A percentile compares a stretch with the other conserved stretches of the same genome.
Conservation (phyloP, 2,797 vertebrate species). For the Lepilemur ruficaudatus region DNA sequence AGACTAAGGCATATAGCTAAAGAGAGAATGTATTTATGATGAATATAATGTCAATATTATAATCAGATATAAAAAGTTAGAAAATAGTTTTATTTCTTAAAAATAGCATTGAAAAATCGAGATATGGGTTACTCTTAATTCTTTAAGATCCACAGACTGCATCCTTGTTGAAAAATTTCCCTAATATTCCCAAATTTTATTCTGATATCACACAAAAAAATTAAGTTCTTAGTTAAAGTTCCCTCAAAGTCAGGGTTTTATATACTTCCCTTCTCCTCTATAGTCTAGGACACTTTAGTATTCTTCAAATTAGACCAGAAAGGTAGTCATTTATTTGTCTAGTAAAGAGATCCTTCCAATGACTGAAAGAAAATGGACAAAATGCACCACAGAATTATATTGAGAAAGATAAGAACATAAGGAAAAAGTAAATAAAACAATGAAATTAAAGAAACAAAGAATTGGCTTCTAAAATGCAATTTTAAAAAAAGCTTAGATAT, state of each 20-base stretch:
- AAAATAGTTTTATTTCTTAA: neutral
- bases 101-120: constrained; percentile 9
- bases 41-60: neutral
- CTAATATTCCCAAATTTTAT: neutral
- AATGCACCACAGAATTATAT: neutral
- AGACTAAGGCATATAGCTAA: too few relatives aligned
- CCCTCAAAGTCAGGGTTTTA: neutral
- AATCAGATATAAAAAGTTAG: constrained; percentile 29
- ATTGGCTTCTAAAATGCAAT: neutral
- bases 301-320: constrained; percentile 33
- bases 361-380: constrained; percentile 7
- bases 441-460: constrained; percentile 1
- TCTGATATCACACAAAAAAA: neutral
- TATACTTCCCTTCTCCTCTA: neutral
- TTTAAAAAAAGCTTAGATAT: neutral
- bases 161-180: neutral
- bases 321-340: neutral
- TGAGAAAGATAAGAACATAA: neutral
- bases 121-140: neutral
- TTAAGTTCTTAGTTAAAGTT: constrained; percentile 11
- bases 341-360: neutral
- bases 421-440: neutral
- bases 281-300: neutral
- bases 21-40: too few relatives aligned
- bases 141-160: neutral